Conservation (phyloP, 2,888 invertebrate genomes). For the Clusia tigrina region DNA sequence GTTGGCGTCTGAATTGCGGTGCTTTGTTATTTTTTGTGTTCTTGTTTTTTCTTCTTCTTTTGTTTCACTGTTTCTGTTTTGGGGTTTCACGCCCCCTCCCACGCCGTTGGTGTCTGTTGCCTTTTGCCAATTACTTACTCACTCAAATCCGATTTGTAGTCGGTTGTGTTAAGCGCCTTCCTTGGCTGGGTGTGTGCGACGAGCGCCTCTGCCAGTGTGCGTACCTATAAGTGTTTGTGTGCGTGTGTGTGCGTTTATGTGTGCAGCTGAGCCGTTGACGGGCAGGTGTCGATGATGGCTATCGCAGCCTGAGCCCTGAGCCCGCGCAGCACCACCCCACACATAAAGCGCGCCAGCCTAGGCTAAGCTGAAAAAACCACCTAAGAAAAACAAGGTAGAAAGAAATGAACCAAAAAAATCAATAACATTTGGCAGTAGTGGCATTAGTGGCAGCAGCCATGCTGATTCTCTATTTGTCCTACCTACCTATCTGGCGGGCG, state of each 20-base stretch:
- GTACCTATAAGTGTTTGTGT: not conserved
- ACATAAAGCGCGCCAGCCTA: not conserved
- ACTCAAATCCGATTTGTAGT: slow-evolving; percentile 56
- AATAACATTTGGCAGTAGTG: slow-evolving; percentile 49
- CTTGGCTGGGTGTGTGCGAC: slow-evolving; percentile 29
- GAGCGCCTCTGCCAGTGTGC: not conserved
- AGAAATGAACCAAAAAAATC: slow-evolving; percentile 41
- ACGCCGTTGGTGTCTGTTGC: slow-evolving; percentile 20
- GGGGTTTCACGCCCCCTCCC: slow-evolving; percentile 1
- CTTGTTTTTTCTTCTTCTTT: slow-evolving; percentile 27
- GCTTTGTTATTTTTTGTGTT: slow-evolving; percentile 18
- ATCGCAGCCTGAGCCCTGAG: not conserved
- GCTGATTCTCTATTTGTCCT: too few relatives aligned
- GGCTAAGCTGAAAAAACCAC: slow-evolving; percentile 3
- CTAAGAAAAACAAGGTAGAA: not conserved
- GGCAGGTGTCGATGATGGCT: slow-evolving; percentile 8
- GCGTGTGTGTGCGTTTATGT: not conserved
- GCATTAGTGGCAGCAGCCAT: slow-evolving; percentile 20
- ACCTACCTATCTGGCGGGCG: too few relatives aligned
- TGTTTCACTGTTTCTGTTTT: slow-evolving; percentile 28
- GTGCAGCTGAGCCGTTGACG: not conserved
- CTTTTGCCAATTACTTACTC: slow-evolving; percentile 54
- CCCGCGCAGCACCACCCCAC: not conserved
- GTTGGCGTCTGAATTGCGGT: too few relatives aligned
- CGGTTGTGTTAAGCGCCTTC: slow-evolving; percentile 18